Conservation (phyloP, 2,113 vertebrate species). For the Neoarius graeffei region DNA sequence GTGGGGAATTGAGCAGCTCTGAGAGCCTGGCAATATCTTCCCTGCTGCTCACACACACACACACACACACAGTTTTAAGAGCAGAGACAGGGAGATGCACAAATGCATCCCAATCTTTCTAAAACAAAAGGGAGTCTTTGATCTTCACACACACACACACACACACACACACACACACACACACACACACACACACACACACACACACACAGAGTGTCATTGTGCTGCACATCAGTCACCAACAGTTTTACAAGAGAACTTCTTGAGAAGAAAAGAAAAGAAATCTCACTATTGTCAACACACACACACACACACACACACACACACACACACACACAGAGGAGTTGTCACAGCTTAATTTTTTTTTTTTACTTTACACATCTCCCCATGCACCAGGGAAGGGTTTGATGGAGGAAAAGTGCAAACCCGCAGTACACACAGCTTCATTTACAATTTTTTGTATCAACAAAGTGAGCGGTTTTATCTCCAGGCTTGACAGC, state of each 20-base stretch:
- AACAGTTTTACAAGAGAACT: conserved; percentile 3
- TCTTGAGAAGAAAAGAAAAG: not conserved
- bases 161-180: not conserved
- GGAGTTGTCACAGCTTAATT: conserved; percentile 4
- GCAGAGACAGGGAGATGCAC: conserved; percentile 13
- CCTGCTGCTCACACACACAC: conserved; percentile 53
- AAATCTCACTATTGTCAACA: not conserved
- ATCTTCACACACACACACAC: conserved; percentile 33
- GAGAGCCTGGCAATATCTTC: conserved; percentile 59
- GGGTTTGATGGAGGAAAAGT: conserved; percentile 5
- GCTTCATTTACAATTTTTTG: conserved; percentile 56
- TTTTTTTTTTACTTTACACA: not conserved
- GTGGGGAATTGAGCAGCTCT: conserved; percentile 57
- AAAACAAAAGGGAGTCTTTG: conserved; percentile 60
- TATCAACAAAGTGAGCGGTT: conserved; percentile 56
- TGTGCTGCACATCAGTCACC: not conserved
- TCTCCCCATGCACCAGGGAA: conserved; percentile 10
- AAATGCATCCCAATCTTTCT: conserved; percentile 48
- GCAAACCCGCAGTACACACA: conserved; percentile 26
- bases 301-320: not conserved
- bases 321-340: not conserved
- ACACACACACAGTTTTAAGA: conserved; percentile 10
- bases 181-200: not conserved
- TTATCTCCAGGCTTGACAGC: conserved; percentile 57
- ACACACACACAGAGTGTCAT: not conserved